phyloP scores from a whole-genome alignment of 2,888 invertebrate species.

The Brenthis ino region DNA sequence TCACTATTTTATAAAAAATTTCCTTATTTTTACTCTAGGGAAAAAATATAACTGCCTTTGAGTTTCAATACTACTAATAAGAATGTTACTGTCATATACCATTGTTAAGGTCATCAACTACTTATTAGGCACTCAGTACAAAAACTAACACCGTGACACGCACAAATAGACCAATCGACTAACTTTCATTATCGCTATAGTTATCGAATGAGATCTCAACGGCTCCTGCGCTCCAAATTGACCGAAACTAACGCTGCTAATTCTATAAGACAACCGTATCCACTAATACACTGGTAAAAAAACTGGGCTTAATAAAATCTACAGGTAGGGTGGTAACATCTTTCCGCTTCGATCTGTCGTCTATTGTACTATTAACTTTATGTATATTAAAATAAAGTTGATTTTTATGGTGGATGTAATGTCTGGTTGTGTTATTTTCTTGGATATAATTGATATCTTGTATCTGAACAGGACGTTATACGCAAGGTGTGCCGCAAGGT shows the following conservation, averaged over 20 bases:
- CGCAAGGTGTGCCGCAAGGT: conserved; percentile 80
- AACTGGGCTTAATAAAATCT: conserved; percentile 76
- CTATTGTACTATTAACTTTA: conserved; percentile 34
- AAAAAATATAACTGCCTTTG: no score
- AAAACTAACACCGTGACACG: conserved; percentile 53
- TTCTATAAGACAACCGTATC: conserved; percentile 77
- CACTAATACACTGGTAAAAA: conserved; percentile 66
- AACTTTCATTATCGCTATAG: conserved; percentile 39
- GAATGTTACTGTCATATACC: neutral
- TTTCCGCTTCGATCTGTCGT: conserved; percentile 56
- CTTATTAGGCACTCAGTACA: conserved; percentile 27
- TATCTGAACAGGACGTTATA: conserved; percentile 63
- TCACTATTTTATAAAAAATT: no score
- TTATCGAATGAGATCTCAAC: conserved; percentile 68
- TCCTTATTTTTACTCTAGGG: no score
- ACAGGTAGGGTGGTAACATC: conserved; percentile 70
- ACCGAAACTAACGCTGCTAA: conserved; percentile 59
- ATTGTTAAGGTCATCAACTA: conserved; percentile 12
- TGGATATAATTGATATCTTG: conserved; percentile 65
- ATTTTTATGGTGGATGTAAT: conserved; percentile 19
- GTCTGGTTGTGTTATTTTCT: conserved; percentile 46
- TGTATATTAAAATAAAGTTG: accelerated
- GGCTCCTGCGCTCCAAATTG: conserved; percentile 54
- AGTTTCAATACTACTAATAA: neutral
- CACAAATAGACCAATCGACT: conserved; percentile 51